phyloP scores from a whole-genome alignment of 1,140 invertebrate species.

The Heliothis virescens region DNA sequence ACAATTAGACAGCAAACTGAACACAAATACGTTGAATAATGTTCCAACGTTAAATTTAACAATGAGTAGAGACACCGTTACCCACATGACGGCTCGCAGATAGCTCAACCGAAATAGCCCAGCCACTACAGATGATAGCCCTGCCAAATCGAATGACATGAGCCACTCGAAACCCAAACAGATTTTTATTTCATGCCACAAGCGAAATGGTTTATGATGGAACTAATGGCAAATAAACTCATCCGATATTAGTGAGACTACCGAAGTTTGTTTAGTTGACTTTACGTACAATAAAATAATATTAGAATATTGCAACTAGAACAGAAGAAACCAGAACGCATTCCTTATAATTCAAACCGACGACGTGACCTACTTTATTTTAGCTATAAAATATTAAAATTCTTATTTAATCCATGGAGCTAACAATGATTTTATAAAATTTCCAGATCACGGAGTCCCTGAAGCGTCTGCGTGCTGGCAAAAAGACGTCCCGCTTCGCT shows the following conservation, averaged over 20 bases:
- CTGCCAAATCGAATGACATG: conserved; percentile 54
- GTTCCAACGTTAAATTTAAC: conserved; percentile 59
- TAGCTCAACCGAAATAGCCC: conserved; percentile 47
- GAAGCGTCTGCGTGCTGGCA: conserved; percentile 85
- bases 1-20: background rate
- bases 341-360: background rate
- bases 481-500: conserved; percentile 84
- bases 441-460: conserved; percentile 83
- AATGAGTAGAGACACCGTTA: conserved; percentile 57
- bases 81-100: conserved; percentile 53
- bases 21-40: conserved; percentile 8
- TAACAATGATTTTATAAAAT: conserved; percentile 35
- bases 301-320: no score
- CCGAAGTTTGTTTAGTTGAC: background rate
- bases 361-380: background rate
- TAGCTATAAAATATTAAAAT: background rate
- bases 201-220: conserved; percentile 25
- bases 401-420: background rate
- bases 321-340: no score
- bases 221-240: conserved; percentile 10
- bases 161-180: conserved; percentile 48
- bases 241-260: background rate
- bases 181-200: conserved; percentile 43
- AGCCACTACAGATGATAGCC: conserved; percentile 49
- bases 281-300: background rate